These are phyloP conservation scores for Labeo calbasu DNA, from an alignment of 2,797 vertebrate genomes.

Conservation along the genomic window DNA sequence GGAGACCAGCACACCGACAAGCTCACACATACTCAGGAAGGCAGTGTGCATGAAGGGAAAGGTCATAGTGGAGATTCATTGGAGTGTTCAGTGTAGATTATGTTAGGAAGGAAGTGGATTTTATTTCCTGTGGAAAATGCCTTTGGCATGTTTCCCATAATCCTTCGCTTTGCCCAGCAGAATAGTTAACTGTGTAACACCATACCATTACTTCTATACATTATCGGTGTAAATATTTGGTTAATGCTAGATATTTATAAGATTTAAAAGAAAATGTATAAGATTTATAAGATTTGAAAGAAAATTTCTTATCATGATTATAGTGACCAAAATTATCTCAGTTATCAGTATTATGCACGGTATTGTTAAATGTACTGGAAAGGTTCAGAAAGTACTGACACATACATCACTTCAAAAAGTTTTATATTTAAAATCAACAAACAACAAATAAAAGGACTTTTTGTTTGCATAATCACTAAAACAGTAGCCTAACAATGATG, in stretches of 20 bases:
- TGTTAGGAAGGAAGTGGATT: conserved; percentile 16
- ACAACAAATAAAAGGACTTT: no score
- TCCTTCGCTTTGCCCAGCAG: not conserved
- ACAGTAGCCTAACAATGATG: no score
- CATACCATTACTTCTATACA: not conserved
- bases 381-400: no score
- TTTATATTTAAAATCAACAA: no score
- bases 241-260: not conserved
- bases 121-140: conserved; percentile 21
- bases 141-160: conserved; percentile 32
- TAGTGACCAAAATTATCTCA: no score
- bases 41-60: conserved; percentile 23
- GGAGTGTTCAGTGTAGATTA: conserved; percentile 33
- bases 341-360: no score
- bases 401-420: no score
- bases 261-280: no score
- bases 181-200: not conserved
- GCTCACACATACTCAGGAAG: not conserved
- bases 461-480: no score
- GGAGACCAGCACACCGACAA: not conserved
- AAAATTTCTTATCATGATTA: no score
- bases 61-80: conserved; percentile 34
- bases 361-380: no score
- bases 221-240: not conserved
- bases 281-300: no score